Evolutionary conservation across 2,113 vertebrate genomes (phyloP), one percentile per base, ranked within the genome.

Genomic region (Coptodon bakossiorum): DNA sequence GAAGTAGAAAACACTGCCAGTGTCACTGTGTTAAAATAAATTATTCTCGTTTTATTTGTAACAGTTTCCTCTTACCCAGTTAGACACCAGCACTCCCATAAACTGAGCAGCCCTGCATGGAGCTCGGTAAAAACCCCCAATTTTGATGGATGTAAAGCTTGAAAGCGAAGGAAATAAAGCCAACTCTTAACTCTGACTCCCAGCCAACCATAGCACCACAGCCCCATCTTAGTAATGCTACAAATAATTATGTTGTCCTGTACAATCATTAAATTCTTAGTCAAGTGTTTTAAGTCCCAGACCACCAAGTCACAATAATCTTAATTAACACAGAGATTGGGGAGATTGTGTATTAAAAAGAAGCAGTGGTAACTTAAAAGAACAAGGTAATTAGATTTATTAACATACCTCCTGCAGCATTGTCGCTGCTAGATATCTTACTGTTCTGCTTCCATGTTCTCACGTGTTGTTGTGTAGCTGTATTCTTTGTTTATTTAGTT

Each of bases 301-400:
- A 80, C 38, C 85, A 14, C 31, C 10, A 1, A 83, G 63, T 61
- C 57, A 50, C 84, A 85, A 73, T 17, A 48, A 63, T 50, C 53
- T 76, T 83, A 82, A 92, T 92, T 88, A 90, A 87, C 82, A 85
- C 40, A 59, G 12, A 38, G 56, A 68, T 40, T 13, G 17, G 34
- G 52, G 66, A 82, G 86, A 86, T 16, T 53, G 80, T 83, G 53
- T 79, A 40, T 76, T 66, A 53, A 61, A 53, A 83, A 81, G 80
- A 9, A 36, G 19, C 38, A 17, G 22, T 29, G 59, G 56, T 66
- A 43, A n/a, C 50, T 89, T 80, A 27, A 68, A 71, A 45, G 82
- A 80, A 80, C 45, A 31, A 50, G 38, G 27, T 80, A 66, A 85
- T 89, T 76, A 52, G 45, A 88, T 29, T 36, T 63, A 87, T 83